Percentiles rank a stretch among this genome's conserved stretches.
Conservation (phyloP, 2,888 invertebrate species). For the Calameuta pallipes region DNA sequence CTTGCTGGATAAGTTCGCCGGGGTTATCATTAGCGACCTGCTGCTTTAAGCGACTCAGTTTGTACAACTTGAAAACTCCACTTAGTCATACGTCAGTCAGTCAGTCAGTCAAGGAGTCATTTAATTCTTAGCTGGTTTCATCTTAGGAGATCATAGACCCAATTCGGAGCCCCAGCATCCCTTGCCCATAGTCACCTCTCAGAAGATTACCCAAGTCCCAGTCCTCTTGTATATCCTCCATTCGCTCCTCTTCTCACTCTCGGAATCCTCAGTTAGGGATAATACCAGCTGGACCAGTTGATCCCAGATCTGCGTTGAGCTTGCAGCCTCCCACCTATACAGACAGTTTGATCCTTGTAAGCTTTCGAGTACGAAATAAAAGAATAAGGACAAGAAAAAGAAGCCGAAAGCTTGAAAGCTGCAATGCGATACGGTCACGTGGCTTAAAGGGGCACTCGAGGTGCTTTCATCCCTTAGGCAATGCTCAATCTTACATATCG, state of each 20-base stretch:
- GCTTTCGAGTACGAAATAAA: not conserved
- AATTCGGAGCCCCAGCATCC: not conserved
- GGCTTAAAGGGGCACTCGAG: conserved; percentile 3
- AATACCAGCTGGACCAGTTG: not conserved
- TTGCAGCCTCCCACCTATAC: not conserved
- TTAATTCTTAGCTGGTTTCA: not conserved
- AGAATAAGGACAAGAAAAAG: not conserved
- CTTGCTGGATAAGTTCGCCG: conserved; percentile 24
- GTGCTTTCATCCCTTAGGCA: conserved; percentile 17
- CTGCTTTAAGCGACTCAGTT: conserved; percentile 38
- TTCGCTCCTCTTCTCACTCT: not conserved
- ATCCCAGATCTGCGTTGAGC: not conserved
- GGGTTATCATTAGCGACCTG: conserved; percentile 47
- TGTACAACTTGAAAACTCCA: conserved; percentile 34
- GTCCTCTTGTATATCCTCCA: not conserved
- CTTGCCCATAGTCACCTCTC: not conserved
- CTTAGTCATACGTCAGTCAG: conserved; percentile 30
- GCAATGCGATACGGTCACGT: not conserved
- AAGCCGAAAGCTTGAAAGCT: conserved; percentile 1
- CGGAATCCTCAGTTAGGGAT: not conserved
- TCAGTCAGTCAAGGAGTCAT: conserved; percentile 4
- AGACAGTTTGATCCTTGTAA: not conserved
- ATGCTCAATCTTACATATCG: conserved; percentile 39
- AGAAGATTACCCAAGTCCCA: not conserved
- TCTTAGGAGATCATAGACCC: not conserved